Evolutionary conservation across 2,113 vertebrate species (phyloP).

Genomic region (Anhinga anhinga): DNA sequence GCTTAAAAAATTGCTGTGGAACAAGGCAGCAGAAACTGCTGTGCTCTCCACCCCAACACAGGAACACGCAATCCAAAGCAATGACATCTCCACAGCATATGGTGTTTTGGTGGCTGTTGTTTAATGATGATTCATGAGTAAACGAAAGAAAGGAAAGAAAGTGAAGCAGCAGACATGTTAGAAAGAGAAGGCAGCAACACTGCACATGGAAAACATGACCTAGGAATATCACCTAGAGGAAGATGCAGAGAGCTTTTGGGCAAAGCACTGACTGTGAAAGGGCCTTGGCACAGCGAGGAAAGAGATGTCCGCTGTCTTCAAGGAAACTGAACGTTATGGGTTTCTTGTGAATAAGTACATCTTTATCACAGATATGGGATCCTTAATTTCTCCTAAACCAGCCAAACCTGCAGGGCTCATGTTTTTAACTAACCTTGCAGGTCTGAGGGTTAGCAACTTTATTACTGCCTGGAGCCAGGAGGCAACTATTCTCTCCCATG

Average conservation of each 20-base stretch:
- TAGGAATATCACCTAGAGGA: neutral
- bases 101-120: neutral
- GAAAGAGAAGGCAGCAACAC: neutral
- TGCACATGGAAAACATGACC: neutral
- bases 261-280: neutral
- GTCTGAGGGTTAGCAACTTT: neutral
- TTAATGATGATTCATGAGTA: neutral
- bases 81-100: neutral
- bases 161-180: neutral
- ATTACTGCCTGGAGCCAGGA: neutral
- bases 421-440: neutral
- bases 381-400: neutral
- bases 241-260: neutral
- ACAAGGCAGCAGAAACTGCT: neutral
- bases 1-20: accelerated
- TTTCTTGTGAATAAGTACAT: neutral
- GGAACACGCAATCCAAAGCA: neutral
- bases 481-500: neutral
- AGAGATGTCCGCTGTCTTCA: neutral
- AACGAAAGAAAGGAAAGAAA: neutral
- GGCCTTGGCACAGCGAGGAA: neutral
- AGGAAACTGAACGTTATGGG: neutral
- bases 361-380: neutral
- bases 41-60: accelerated
- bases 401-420: neutral